Evolutionary conservation across 2,113 vertebrate genomes (phyloP).

Genomic region (Chlamydotis undulata): DNA sequence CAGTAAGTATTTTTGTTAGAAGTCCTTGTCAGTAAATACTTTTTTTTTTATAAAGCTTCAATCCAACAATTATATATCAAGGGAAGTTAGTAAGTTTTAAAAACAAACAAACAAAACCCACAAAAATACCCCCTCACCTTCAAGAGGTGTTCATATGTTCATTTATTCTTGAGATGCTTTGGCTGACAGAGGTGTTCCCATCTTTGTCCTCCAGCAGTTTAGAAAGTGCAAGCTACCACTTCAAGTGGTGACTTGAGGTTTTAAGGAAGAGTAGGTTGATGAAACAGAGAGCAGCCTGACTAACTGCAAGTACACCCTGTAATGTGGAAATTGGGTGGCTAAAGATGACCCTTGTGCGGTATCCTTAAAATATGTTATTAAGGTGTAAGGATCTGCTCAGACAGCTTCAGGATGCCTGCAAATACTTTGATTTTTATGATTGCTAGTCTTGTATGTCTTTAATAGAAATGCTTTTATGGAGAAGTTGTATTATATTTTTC

Average conservation of each 20-base stretch:
- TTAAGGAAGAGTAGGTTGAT: not conserved
- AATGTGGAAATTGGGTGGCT: not conserved
- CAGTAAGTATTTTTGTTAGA: constrained; percentile 83
- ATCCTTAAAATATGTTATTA: not conserved
- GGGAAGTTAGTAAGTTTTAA: not conserved
- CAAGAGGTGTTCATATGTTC: not conserved
- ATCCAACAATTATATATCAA: not conserved
- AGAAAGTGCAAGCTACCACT: not conserved
- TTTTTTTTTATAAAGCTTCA: not conserved
- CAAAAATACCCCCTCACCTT: not conserved
- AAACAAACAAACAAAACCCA: too few species aligned
- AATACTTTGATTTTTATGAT: not conserved
- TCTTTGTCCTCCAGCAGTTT: not conserved
- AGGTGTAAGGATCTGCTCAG: not conserved
- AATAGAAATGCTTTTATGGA: not conserved
- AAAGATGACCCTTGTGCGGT: not conserved
- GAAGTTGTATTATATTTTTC: not conserved
- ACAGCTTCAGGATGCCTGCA: not conserved
- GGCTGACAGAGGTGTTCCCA: not conserved
- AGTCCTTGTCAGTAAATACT: not conserved
- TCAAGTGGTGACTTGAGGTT: not conserved
- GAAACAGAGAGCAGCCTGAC: not conserved
- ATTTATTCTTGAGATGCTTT: not conserved
- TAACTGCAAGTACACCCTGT: not conserved
- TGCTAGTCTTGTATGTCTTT: not conserved